phyloP scores from a whole-genome alignment of 1,140 invertebrate species.

The Trachymyrmex cornetzi region DNA sequence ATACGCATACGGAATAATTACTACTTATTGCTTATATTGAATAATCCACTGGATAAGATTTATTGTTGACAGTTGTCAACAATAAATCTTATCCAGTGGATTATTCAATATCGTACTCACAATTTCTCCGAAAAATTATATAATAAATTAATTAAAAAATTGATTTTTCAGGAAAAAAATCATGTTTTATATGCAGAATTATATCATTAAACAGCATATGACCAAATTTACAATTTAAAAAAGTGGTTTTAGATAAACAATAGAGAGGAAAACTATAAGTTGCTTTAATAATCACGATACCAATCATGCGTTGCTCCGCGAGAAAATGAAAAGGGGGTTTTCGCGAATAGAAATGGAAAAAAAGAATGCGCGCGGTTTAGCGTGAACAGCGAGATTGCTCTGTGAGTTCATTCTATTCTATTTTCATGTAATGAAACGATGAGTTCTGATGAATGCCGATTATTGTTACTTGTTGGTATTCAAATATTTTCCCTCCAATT shows the following conservation, averaged over 20 bases:
- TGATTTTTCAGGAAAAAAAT: background rate
- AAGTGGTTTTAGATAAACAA: background rate
- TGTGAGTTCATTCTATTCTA: slow-evolving; percentile 50
- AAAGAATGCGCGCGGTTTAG: slow-evolving; percentile 46
- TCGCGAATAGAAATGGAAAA: slow-evolving; percentile 40
- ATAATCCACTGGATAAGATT: too few relatives aligned
- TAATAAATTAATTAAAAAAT: background rate
- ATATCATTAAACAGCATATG: background rate
- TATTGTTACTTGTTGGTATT: slow-evolving; percentile 49
- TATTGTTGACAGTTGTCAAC: background rate
- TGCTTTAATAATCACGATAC: slow-evolving; percentile 38
- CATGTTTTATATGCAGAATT: background rate
- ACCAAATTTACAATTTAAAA: background rate
- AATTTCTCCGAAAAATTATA: background rate
- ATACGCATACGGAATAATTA: background rate
- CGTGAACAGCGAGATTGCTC: slow-evolving; percentile 56
- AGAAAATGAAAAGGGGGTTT: slow-evolving; percentile 35
- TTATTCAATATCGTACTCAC: background rate
- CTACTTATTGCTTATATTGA: background rate
- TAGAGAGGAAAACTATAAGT: background rate
- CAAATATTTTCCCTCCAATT: slow-evolving; percentile 4
- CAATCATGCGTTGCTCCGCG: slow-evolving; percentile 32
- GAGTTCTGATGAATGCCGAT: slow-evolving; percentile 13
- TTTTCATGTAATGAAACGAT: slow-evolving; percentile 42
- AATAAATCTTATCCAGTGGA: background rate